These are phyloP conservation scores for Manis javanica DNA, from an alignment of 2,797 vertebrate genomes.

Conservation along the genomic window DNA sequence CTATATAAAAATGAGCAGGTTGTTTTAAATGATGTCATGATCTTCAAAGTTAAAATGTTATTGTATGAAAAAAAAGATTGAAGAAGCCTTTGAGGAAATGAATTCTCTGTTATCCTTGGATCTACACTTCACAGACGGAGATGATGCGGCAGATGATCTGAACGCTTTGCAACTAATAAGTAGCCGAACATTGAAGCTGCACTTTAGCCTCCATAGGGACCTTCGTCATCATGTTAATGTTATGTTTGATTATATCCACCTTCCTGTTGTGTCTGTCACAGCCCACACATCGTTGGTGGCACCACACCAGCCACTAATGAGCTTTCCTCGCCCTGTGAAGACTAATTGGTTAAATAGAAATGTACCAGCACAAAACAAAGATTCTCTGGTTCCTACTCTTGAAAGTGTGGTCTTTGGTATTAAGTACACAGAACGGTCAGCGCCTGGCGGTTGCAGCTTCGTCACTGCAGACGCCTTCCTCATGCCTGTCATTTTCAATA, in stretches of 20 bases:
- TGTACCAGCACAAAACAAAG: constrained; percentile 95
- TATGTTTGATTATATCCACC: constrained; percentile 99
- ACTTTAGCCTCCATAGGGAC: constrained; percentile 97
- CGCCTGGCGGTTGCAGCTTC: constrained; percentile 95
- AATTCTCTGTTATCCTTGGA: constrained; percentile 97
- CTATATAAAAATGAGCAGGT: constrained; percentile 99
- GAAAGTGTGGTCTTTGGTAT: constrained; percentile 98
- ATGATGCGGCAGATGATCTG: constrained; percentile 96
- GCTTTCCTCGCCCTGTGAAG: constrained; percentile 98
- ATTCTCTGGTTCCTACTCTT: constrained; percentile 95
- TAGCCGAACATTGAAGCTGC: constrained; percentile 95
- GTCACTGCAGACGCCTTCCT: constrained; percentile 94
- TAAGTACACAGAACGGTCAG: constrained; percentile 96
- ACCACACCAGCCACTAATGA: constrained; percentile 98
- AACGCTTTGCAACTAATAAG: constrained; percentile 97
- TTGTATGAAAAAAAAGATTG: constrained; percentile 98
- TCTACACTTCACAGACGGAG: constrained; percentile 97
- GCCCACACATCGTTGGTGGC: constrained; percentile 98
- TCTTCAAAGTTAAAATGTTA: constrained; percentile 98
- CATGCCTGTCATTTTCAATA: constrained; percentile 96
- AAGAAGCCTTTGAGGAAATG: constrained; percentile 96
- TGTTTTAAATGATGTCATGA: constrained; percentile 95
- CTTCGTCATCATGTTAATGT: constrained; percentile 98
- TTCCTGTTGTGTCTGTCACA: constrained; percentile 96
- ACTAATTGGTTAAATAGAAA: constrained; percentile 98